Conservation (phyloP, 1,140 invertebrate species). For the Reticulitermes speratus region DNA sequence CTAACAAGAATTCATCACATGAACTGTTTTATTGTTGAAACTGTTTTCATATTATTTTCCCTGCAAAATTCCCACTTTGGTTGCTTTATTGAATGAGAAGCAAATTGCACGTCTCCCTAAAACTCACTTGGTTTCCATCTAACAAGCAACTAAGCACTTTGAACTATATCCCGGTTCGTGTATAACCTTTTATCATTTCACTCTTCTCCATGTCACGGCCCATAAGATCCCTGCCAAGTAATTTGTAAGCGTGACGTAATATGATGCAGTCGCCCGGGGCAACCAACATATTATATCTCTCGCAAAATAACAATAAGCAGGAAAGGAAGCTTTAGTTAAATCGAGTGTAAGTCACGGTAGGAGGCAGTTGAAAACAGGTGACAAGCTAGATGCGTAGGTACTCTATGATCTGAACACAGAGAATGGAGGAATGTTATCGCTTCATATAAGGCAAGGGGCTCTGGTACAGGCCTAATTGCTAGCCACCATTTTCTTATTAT, state of each 20-base stretch:
- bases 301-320: slow-evolving; percentile 6
- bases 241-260: neutral
- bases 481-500: neutral
- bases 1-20: too few relatives aligned
- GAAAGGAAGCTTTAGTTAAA: neutral
- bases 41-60: too few relatives aligned
- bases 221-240: neutral
- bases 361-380: slow-evolving; percentile 9
- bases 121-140: too few relatives aligned
- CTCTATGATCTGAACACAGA: neutral
- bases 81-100: neutral
- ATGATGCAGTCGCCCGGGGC: slow-evolving; percentile 2
- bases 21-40: too few relatives aligned
- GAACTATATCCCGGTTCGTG: too few relatives aligned
- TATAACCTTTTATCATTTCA: too few relatives aligned
- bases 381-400: neutral
- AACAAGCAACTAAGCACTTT: too few relatives aligned
- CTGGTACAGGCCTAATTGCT: neutral
- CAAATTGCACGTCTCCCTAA: neutral
- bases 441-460: neutral
- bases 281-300: neutral
- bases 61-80: too few relatives aligned
- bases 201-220: neutral
- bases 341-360: neutral
- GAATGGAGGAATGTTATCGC: neutral